Percentiles rank a stretch among this genome's conserved stretches.
These are phyloP conservation scores for Haliclona indistincta DNA, from an alignment of 37 sponge, comb jelly and placozoan genomes.

Conservation along the genomic window DNA sequence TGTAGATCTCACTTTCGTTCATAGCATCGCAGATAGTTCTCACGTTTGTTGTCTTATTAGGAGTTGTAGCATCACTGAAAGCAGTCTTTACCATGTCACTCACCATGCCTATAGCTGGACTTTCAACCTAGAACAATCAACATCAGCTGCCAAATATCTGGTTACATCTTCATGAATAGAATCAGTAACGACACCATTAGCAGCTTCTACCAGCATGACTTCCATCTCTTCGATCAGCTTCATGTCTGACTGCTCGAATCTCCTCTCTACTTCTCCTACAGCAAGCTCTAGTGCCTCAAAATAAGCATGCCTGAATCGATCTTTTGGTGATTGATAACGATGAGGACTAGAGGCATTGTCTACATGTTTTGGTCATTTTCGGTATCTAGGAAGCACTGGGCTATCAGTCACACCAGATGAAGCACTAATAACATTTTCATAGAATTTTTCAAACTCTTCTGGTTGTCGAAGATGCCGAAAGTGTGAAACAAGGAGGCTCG, in stretches of 20 bases:
- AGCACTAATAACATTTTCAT: background rate
- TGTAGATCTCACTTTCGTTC: background rate
- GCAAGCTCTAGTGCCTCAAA: slow-evolving; percentile 36
- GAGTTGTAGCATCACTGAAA: background rate
- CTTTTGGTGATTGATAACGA: background rate
- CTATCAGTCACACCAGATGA: background rate
- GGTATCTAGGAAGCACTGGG: slow-evolving; percentile 31
- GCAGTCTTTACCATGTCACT: slow-evolving; percentile 8
- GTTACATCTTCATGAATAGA: too few relatives aligned
- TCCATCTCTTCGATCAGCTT: slow-evolving; percentile 2
- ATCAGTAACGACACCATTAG: too few relatives aligned
- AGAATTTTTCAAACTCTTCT: slow-evolving; percentile 34
- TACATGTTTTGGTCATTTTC: slow-evolving; percentile 17
- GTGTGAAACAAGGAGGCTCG: slow-evolving; percentile 22
- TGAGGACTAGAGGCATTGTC: background rate
- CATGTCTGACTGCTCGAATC: slow-evolving; percentile 40
- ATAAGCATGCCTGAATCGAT: slow-evolving; percentile 12
- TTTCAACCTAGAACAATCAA: slow-evolving; percentile 16
- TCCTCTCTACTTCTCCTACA: slow-evolving; percentile 21
- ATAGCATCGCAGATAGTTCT: slow-evolving; percentile 1
- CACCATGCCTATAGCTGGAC: slow-evolving; percentile 12
- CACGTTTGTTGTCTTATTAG: too few relatives aligned
- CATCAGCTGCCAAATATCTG: too few relatives aligned
- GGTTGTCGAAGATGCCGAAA: slow-evolving; percentile 25
- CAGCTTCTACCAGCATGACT: slow-evolving; percentile 3